Base-by-base conservation (phyloP, 1,140 invertebrate genomes). In the Aplysia californica region DNA sequence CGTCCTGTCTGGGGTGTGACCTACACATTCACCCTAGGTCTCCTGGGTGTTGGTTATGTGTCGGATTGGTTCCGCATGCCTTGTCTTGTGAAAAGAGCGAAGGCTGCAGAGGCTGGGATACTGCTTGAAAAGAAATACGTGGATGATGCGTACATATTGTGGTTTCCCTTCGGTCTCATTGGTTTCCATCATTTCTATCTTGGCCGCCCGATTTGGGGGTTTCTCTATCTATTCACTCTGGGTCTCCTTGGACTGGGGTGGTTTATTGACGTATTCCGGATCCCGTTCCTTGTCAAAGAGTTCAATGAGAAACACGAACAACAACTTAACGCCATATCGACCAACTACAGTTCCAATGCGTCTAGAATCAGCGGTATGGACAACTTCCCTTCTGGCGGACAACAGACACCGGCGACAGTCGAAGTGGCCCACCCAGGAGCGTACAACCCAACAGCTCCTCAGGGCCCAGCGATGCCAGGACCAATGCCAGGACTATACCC, bases 241-340 rank as follows among this genome's bases (percentile, higher is more conserved):
- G 85, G 85, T 23, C 41, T 85, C 5, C 55, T 79, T 10, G 85
- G 85, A 0, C 33, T 85, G n/a, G 85, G 85, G 1, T 85, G 83
- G 83, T 26, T 86, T n/a, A 70, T 85, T 15, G 85, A 86, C 38
- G 65, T 79, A 1, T 85, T 50, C 66, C 64, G 84, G 0, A 39
- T 81, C 18, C 77, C 73, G n/a, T n/a, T n/a, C 1, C 20, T 71
- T 3, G 29, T 71, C 29, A 71, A 61, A 61, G 58, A 3, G 58
- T 10, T 33, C 2, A 61, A 61, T 33, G 5, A 18, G n/a, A 61
- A 61, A 61, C 31, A 33, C 5, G 58, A 29, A 29, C n/a, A 61
- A 23, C 29, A 61, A 31, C 3, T 2, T 15, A 26, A 33, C 23
- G 2, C 3, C 31, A 6, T 61, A 21, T 5, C 35, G 4, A 33